phyloP scores from a whole-genome alignment of 1,140 invertebrate species.

The Alviniconcha marisindica region DNA sequence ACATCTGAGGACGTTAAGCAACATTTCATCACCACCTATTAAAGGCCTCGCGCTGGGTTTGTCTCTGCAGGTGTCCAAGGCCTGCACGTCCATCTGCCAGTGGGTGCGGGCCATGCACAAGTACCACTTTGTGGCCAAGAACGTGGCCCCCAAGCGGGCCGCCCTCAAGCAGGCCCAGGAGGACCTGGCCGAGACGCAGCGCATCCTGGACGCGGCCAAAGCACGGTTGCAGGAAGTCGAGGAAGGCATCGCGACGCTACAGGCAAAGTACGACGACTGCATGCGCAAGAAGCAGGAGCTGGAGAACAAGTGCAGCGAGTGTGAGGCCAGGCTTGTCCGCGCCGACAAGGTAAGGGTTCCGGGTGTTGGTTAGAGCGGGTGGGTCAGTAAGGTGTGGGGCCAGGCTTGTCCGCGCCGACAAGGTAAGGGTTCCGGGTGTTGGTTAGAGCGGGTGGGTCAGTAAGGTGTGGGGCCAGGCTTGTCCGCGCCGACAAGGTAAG shows the following conservation, averaged over 20 bases:
- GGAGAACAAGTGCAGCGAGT: slow-evolving; percentile 74
- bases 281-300: slow-evolving; percentile 76
- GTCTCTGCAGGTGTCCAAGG: slow-evolving; percentile 84
- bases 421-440: too few relatives aligned
- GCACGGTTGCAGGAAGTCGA: slow-evolving; percentile 72
- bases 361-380: too few relatives aligned
- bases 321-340: slow-evolving; percentile 73
- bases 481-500: too few relatives aligned
- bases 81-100: slow-evolving; percentile 92
- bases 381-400: too few relatives aligned
- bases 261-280: slow-evolving; percentile 77
- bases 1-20: too few relatives aligned
- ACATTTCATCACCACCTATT: too few relatives aligned
- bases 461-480: too few relatives aligned
- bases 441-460: too few relatives aligned
- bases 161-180: slow-evolving; percentile 70
- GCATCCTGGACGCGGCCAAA: slow-evolving; percentile 73
- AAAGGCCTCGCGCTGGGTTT: too few relatives aligned
- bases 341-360: slow-evolving; percentile 77
- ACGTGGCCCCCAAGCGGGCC: slow-evolving; percentile 76
- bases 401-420: too few relatives aligned
- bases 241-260: slow-evolving; percentile 76
- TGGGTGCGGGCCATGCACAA: slow-evolving; percentile 93
- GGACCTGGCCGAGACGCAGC: slow-evolving; percentile 74
- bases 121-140: slow-evolving; percentile 80